phyloP scores from a whole-genome alignment of 2,113 vertebrate genomes.

The Burhinus bistriatus region DNA sequence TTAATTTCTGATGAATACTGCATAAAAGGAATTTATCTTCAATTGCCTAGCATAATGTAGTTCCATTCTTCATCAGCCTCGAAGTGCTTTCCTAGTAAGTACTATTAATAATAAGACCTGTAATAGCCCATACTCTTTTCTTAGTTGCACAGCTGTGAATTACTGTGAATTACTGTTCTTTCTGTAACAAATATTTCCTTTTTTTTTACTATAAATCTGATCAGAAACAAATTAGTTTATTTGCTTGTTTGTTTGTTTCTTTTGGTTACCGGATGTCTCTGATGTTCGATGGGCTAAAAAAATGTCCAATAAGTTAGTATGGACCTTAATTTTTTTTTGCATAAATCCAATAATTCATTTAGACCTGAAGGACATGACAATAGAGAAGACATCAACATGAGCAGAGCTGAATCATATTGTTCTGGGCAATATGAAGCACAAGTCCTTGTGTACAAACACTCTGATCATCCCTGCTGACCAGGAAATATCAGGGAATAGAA shows the following conservation, averaged over 20 bases:
- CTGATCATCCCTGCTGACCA: not conserved
- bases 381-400: not conserved
- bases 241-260: not conserved
- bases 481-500: not conserved
- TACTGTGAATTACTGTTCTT: not conserved
- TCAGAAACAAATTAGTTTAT: not conserved
- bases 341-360: not conserved
- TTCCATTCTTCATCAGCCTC: not conserved
- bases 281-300: not conserved
- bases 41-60: not conserved
- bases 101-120: not conserved
- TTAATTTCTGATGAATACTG: not conserved
- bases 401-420: not conserved
- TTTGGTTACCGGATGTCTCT: not conserved
- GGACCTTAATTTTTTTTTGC: fast-evolving
- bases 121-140: not conserved
- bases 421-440: not conserved
- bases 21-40: not conserved
- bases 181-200: not conserved
- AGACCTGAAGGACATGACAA: not conserved
- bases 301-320: not conserved
- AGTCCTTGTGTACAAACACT: not conserved
- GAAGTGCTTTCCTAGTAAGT: not conserved
- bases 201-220: not conserved
- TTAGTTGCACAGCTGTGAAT: not conserved